Conservation (phyloP, 2,113 vertebrate species). For the Choloepus hoffmanni region DNA sequence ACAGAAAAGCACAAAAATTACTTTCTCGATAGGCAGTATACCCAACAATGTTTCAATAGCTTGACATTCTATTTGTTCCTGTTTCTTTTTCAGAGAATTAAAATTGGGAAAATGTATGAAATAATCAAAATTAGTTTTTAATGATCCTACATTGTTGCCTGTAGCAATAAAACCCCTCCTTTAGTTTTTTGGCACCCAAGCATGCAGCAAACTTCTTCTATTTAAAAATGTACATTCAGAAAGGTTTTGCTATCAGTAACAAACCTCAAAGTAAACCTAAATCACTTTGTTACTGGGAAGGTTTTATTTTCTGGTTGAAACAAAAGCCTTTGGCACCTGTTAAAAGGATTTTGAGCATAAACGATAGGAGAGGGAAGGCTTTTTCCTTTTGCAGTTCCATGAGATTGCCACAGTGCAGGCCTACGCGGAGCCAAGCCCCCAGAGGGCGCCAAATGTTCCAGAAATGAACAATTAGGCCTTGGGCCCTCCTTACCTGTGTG, state of each 20-base stretch:
- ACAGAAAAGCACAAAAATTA: neutral
- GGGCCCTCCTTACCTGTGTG: neutral
- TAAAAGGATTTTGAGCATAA: slow-evolving; percentile 12
- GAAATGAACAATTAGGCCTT: neutral
- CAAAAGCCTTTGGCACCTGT: neutral
- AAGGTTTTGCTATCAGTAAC: neutral
- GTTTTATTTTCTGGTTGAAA: slow-evolving; percentile 22
- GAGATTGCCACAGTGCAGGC: neutral
- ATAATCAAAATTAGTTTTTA: neutral
- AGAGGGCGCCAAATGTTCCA: neutral
- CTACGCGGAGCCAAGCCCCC: neutral
- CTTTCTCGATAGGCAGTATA: neutral
- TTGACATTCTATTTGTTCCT: neutral
- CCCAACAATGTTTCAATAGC: neutral
- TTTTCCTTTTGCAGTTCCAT: neutral
- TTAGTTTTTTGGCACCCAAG: neutral
- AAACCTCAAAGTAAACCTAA: neutral
- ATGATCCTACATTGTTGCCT: neutral
- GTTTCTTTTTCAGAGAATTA: neutral
- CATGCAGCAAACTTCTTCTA: neutral
- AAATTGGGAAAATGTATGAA: neutral
- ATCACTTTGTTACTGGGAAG: neutral
- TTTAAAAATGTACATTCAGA: neutral
- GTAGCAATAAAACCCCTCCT: neutral
- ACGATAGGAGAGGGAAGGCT: neutral